phyloP scores from a whole-genome alignment of 2,113 vertebrate genomes.

The Cyprinus carpio region DNA sequence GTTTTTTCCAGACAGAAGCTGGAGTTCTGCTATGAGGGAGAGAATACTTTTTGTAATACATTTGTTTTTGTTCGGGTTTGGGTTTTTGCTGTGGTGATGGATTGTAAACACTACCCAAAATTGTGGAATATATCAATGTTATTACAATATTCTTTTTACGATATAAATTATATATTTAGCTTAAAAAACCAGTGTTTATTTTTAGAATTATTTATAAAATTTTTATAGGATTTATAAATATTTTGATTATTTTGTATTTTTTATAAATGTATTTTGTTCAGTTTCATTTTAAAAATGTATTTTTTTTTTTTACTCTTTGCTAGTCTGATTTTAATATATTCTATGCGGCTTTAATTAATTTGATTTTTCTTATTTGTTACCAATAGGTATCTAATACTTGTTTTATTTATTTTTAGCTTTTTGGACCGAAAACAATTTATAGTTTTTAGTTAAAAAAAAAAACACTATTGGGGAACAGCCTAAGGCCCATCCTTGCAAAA shows the following conservation, averaged over 20 bases:
- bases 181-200: not conserved
- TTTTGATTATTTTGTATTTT: too few species aligned
- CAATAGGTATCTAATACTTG: too few species aligned
- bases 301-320: too few species aligned
- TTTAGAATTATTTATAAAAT: not conserved
- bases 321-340: too few species aligned
- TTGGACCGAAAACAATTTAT: too few species aligned
- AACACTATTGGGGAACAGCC: too few species aligned
- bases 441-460: too few species aligned
- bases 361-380: too few species aligned
- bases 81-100: not conserved
- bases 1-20: slow-evolving; percentile 46
- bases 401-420: too few species aligned
- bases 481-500: too few species aligned
- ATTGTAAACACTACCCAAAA: not conserved
- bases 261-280: too few species aligned
- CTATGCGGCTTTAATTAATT: too few species aligned
- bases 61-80: not conserved
- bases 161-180: not conserved
- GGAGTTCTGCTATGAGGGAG: slow-evolving; percentile 42
- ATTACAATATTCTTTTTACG: not conserved
- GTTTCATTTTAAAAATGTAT: not conserved
- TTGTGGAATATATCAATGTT: not conserved
- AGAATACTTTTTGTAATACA: not conserved
- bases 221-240: not conserved